Percentiles rank a stretch among this genome's conserved stretches.
These are phyloP conservation scores for Drosophila nigromelanica DNA, from an alignment of 1,140 invertebrate species.

Conservation along the genomic window DNA sequence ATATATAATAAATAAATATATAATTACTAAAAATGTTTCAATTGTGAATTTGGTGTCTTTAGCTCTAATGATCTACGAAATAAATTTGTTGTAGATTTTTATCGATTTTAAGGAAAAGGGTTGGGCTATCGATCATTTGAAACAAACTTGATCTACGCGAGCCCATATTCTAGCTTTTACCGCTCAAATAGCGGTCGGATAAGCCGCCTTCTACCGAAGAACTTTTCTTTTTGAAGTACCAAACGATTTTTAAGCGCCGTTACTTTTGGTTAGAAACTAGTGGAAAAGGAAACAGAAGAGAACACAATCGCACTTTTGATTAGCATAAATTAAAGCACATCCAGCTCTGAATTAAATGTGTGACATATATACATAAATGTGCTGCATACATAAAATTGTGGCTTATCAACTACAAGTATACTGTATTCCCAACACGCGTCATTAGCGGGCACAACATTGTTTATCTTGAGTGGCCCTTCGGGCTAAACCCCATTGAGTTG, in stretches of 20 bases:
- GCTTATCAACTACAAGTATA: conserved; percentile 15
- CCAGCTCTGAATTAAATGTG: conserved; percentile 18
- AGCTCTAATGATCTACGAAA: too few relatives aligned
- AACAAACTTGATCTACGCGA: too few relatives aligned
- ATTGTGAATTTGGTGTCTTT: too few relatives aligned
- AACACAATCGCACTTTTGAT: conserved; percentile 40
- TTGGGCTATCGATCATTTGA: too few relatives aligned
- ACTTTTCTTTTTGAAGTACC: neutral
- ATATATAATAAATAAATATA: too few relatives aligned
- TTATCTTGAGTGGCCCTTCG: conserved; percentile 40
- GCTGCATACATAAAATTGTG: conserved; percentile 10
- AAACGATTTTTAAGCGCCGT: conserved; percentile 48
- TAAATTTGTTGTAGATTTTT: too few relatives aligned
- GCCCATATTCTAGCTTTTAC: too few relatives aligned
- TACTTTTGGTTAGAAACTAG: conserved; percentile 26
- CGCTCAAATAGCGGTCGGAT: too few relatives aligned
- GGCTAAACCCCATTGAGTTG: neutral
- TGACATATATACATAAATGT: conserved; percentile 19
- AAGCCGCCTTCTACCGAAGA: neutral
- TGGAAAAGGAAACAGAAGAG: conserved; percentile 8
- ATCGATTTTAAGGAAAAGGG: too few relatives aligned
- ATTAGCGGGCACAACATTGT: conserved; percentile 10
- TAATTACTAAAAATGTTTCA: too few relatives aligned
- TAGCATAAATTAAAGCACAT: conserved; percentile 65
- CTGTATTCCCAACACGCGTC: conserved; percentile 32